A percentile compares a stretch with the other conserved stretches of the same genome.
phyloP scores from a whole-genome alignment of 2,797 vertebrate species.

The Malurus splendens region DNA sequence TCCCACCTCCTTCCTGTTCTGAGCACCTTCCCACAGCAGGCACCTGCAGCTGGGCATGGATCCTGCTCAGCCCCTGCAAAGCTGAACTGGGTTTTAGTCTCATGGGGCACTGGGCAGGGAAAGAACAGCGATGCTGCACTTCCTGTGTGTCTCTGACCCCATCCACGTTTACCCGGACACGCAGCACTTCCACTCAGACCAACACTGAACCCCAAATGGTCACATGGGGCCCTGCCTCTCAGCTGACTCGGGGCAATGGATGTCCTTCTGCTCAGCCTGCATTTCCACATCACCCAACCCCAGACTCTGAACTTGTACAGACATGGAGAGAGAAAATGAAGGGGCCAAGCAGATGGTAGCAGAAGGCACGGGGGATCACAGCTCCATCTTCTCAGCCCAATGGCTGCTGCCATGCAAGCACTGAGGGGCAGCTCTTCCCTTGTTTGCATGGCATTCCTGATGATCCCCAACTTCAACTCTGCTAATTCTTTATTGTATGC shows the following conservation, averaged over 20 bases:
- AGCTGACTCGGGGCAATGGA: too few species aligned
- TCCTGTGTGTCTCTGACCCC: too few species aligned
- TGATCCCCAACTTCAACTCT: not conserved
- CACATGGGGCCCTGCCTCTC: too few species aligned
- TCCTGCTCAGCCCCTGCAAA: too few species aligned
- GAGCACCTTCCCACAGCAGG: too few species aligned
- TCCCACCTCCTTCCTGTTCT: not conserved
- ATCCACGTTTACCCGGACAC: too few species aligned
- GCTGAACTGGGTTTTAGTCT: too few species aligned
- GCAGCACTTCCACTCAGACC: too few species aligned
- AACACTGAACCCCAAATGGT: too few species aligned
- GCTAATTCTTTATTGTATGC: not conserved
- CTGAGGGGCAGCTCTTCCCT: not conserved
- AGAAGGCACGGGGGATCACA: accelerated
- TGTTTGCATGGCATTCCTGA: not conserved
- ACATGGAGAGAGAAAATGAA: not conserved
- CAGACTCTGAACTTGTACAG: not conserved
- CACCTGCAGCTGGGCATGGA: too few species aligned
- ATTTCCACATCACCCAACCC: not conserved
- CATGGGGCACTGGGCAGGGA: too few species aligned
- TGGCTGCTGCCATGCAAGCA: not conserved
- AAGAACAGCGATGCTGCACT: too few species aligned
- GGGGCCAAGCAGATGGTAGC: not conserved
- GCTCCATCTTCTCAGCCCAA: not conserved
- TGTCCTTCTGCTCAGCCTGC: not conserved